Percentiles rank a stretch among this genome's conserved stretches.
phyloP scores from a whole-genome alignment of 2,797 vertebrate genomes.

The Myotis pilosus region DNA sequence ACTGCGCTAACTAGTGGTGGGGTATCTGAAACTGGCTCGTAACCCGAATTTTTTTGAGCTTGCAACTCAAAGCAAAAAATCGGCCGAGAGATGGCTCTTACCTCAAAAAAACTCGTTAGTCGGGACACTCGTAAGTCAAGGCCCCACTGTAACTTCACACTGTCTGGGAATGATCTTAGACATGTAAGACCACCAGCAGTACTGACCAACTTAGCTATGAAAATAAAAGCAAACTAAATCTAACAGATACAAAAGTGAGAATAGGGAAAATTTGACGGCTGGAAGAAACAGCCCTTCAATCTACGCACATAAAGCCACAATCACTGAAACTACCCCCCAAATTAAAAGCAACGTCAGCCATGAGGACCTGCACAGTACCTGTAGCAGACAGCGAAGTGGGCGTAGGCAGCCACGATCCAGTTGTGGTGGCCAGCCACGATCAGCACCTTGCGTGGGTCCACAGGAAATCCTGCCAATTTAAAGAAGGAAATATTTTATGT shows the following conservation, averaged over 20 bases:
- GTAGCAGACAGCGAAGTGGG: constrained; percentile 98
- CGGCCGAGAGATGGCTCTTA: too few relatives aligned
- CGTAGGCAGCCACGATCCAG: constrained; percentile 98
- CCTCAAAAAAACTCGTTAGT: too few relatives aligned
- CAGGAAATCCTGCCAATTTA: constrained; percentile 86
- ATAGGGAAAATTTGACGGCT: not conserved
- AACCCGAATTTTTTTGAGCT: too few relatives aligned
- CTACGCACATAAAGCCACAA: not conserved
- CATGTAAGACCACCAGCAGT: not conserved
- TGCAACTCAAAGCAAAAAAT: too few relatives aligned
- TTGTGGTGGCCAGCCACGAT: constrained; percentile 98
- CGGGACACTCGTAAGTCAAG: too few relatives aligned
- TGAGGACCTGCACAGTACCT: constrained; percentile 84
- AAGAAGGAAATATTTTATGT: not conserved
- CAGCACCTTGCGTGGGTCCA: constrained; percentile 96
- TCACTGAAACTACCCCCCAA: not conserved
- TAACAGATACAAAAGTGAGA: not conserved
- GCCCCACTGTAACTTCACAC: not conserved
- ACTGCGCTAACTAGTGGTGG: too few relatives aligned
- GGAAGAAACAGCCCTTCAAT: not conserved
- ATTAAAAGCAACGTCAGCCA: not conserved
- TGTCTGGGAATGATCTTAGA: not conserved
- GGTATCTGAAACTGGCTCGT: too few relatives aligned
- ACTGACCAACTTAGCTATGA: not conserved
- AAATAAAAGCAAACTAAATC: constrained; percentile 4